Evolutionary conservation across 2,797 vertebrate species (phyloP), one percentile per base, ranked within the genome.

Genomic region (Botia almorhae): DNA sequence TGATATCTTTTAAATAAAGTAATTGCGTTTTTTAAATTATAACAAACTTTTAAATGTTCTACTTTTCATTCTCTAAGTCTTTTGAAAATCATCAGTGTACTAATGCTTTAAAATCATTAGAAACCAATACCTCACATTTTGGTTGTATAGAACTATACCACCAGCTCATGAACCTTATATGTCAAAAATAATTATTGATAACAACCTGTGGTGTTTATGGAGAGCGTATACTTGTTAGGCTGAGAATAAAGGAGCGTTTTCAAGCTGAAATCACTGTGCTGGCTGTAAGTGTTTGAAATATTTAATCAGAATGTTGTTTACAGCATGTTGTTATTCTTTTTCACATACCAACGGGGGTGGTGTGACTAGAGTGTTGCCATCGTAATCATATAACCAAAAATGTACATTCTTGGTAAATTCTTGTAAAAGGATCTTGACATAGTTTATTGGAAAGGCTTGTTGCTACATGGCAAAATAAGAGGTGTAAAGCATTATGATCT

Each of bases 251-350:
- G 5, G 46, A 51, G 3, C 10, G 43, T 19, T 36, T 64, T 33
- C 23, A 75, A 64, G 13, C 46, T 11, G 10, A 76, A 76, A 55
- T 61, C 36, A 60, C 33, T 69, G 63, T 68, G 72, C 11, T 74
- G 63, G n/a, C 23, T 39, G 19, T 48, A 76, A 76, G 21, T 17
- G 50, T 56, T 55, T 56, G 29, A 43, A 76, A 67, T 67, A 76
- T 68, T 76, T 67, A 43, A 68, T 56, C 51, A 68, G 21, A 46
- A 76, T 56, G 33, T 56, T 67, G 16, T 81, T 68, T 79, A 76
- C 64, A 83, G 87, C 86, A 83, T 86, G 86, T 75, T 85, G 87
- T 85, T 81, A 67, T 46, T 46, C 43, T 46, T 12, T 63, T 67
- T 55, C 63, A 76, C 63, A 67, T n/a, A 7, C 19, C 33, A 68